Evolutionary conservation across 1,140 invertebrate species (phyloP).

Genomic region (Formica exsecta): DNA sequence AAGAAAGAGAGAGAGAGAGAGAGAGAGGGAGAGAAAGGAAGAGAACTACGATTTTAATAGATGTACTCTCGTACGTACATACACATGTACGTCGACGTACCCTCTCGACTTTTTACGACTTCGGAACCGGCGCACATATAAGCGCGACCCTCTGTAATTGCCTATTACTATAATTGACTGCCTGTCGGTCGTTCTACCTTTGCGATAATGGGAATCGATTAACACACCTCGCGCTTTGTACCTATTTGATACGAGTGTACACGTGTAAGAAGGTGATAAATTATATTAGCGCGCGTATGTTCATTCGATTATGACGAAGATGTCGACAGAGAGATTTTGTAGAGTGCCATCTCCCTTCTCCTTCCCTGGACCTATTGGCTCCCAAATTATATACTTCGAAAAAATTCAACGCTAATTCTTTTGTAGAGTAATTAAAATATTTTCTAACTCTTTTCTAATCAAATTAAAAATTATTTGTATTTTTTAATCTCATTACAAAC

Average conservation of each 20-base stretch:
- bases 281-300: conserved; percentile 22
- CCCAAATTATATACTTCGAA: not conserved
- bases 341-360: not conserved
- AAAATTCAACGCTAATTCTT: not conserved
- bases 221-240: conserved; percentile 31
- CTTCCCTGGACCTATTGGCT: not conserved
- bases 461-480: too few species aligned
- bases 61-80: not conserved
- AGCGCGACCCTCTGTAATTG: conserved; percentile 40
- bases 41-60: conserved; percentile 19
- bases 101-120: conserved; percentile 44
- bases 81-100: too few species aligned
- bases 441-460: not conserved
- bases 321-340: conserved; percentile 1
- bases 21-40: too few species aligned
- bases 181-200: conserved; percentile 37
- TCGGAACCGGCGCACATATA: conserved; percentile 7
- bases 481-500: too few species aligned
- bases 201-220: conserved; percentile 65
- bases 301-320: conserved; percentile 10
- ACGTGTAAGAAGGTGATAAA: conserved; percentile 52
- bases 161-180: conserved; percentile 62
- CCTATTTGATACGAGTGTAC: conserved; percentile 47
- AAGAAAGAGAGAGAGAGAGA: too few species aligned
- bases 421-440: not conserved